Evolutionary conservation across 2,888 invertebrate genomes (phyloP).

Genomic region (Aphelenchoides bicaudatus): DNA sequence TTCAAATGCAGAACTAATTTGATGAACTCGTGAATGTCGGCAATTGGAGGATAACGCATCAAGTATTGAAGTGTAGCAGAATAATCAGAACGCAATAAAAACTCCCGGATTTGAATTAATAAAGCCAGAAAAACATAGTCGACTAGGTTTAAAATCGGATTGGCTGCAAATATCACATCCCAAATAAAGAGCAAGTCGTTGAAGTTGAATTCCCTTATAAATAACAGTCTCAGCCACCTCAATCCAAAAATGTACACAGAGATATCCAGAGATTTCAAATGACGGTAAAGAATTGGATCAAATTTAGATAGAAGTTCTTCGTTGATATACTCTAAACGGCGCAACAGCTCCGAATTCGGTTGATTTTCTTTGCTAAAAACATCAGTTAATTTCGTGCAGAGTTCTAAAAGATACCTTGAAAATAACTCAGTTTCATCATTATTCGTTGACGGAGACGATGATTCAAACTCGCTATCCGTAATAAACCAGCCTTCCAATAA

Average conservation of each 20-base stretch:
- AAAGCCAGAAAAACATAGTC: slow-evolving; percentile 75
- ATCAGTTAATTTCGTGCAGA: neutral
- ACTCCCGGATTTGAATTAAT: slow-evolving; percentile 71
- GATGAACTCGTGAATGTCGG: slow-evolving; percentile 69
- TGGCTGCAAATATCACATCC: slow-evolving; percentile 79
- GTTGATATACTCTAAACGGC: slow-evolving; percentile 42
- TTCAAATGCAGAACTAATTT: slow-evolving; percentile 67
- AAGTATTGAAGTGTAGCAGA: slow-evolving; percentile 69
- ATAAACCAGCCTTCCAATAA: slow-evolving; percentile 64
- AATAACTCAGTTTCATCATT: neutral
- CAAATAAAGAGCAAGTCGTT: slow-evolving; percentile 75
- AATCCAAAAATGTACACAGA: slow-evolving; percentile 82
- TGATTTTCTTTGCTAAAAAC: slow-evolving; percentile 7
- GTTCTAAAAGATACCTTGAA: too few relatives aligned
- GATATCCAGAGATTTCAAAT: slow-evolving; percentile 73
- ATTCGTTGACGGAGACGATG: neutral
- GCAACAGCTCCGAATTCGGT: slow-evolving; percentile 38
- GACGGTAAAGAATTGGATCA: slow-evolving; percentile 69
- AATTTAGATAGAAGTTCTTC: slow-evolving; percentile 70
- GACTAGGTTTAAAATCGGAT: slow-evolving; percentile 64
- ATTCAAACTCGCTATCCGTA: neutral
- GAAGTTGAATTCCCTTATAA: slow-evolving; percentile 78
- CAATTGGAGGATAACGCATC: slow-evolving; percentile 71
- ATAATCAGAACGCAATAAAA: slow-evolving; percentile 69
- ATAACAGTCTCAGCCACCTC: slow-evolving; percentile 79